Percentiles rank a stretch among this genome's conserved stretches.
These are phyloP conservation scores for Psilopogon haemacephalus DNA, from an alignment of 2,113 vertebrate species.

Conservation along the genomic window DNA sequence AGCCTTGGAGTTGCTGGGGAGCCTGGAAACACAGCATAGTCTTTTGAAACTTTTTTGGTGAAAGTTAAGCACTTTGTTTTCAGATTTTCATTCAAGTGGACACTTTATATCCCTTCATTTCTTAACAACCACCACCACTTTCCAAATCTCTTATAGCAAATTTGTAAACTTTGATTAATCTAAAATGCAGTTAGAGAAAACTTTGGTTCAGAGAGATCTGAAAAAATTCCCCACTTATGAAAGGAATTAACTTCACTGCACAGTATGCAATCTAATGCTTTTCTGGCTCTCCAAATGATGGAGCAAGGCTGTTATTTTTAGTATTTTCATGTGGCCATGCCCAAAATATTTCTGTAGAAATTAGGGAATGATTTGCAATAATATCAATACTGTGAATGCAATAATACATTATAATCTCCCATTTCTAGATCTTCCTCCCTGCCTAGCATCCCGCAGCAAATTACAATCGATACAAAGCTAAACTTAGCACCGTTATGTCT, in stretches of 20 bases:
- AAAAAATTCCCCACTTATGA: not conserved
- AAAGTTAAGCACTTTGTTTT: not conserved
- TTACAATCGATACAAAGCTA: conserved; percentile 55
- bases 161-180: not conserved
- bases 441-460: conserved; percentile 40
- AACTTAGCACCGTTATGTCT: conserved; percentile 53
- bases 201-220: not conserved
- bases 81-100: not conserved
- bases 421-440: conserved; percentile 33
- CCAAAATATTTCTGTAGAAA: conserved; percentile 42
- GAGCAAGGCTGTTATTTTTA: conserved; percentile 5
- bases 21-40: not conserved
- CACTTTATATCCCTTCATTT: not conserved
- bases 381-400: conserved; percentile 57
- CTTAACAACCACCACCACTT: not conserved
- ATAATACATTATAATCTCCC: conserved; percentile 56
- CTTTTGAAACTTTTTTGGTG: conserved; percentile 2
- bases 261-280: not conserved
- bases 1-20: not conserved
- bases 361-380: conserved; percentile 53
- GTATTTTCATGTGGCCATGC: conserved; percentile 25
- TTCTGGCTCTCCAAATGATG: not conserved
- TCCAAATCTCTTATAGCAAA: not conserved
- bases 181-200: conserved; percentile 10
- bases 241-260: conserved; percentile 6